Base-by-base conservation (phyloP, 2,113 vertebrate species). In the Hoplias malabaricus region DNA sequence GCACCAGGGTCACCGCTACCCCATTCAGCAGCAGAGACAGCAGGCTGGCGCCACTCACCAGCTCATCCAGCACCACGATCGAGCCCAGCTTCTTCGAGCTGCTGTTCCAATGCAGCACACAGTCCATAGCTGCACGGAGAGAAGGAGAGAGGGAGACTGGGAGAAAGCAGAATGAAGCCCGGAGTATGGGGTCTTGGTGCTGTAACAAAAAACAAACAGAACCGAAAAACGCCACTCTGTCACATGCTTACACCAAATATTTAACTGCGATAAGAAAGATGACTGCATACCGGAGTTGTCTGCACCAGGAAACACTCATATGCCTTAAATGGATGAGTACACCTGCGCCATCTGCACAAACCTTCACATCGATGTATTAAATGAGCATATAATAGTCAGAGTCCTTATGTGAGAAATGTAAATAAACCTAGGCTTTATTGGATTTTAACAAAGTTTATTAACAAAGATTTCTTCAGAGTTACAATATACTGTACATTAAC, bases 101-200 rank as follows among this genome's bases (percentile, higher is more conserved):
- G 31, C 59, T 13, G 34, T 63, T 63, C 1, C 16, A 16, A 11
- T 36, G 19, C 16, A 21, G 16, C 3, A 19, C 59, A 23, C 59
- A 63, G 59, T 63, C 59, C 59, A 63, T 63, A 4, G 34, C 59
- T 19, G 56, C 5, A 38, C 14, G 12, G 43, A 36, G 27, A 42
- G n/a, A 68, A 25, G 16, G 46, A 54, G 27, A 34, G 69, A 70
- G 65, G 16, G n/a, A n/a, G n/a, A n/a, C n/a, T n/a, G n/a, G n/a
- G n/a, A n/a, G n/a, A n/a, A n/a, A n/a, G 50, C 14, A 13, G 50
- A 1, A 40, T 8, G 29, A 33, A 34, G 25, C 19, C 13, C n/a
- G n/a, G 69, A 33, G 43, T 4, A 69, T 25, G 7, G 16, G 21
- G 11, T 53, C 12, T 53, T 7, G 19, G 46, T 48, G 46, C 16